phyloP scores from a whole-genome alignment of 1,140 invertebrate genomes.

The Cydia pomonella region DNA sequence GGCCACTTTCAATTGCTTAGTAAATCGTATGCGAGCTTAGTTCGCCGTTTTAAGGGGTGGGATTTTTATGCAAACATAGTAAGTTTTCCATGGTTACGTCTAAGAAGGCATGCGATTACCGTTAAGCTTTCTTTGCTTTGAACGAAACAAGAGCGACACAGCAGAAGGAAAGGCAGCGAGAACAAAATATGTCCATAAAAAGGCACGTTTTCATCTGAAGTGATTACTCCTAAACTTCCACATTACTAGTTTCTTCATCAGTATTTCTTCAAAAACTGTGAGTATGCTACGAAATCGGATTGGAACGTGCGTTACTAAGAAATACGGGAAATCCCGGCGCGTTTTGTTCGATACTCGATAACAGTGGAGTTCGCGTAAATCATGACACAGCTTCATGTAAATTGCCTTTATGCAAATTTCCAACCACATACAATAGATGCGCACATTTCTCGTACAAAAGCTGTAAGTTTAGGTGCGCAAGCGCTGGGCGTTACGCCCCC shows the following conservation, averaged over 20 bases:
- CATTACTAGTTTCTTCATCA: not conserved
- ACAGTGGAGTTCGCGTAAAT: not conserved
- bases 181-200: too few species aligned
- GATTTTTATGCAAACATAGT: not conserved
- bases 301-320: not conserved
- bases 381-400: slow-evolving; percentile 11
- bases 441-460: slow-evolving; percentile 40
- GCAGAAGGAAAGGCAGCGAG: not conserved
- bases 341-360: not conserved
- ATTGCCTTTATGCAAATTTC: slow-evolving; percentile 22
- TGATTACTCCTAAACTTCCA: not conserved
- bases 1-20: slow-evolving; percentile 75
- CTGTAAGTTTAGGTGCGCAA: slow-evolving; percentile 55
- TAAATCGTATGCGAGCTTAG: slow-evolving; percentile 61
- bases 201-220: not conserved
- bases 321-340: not conserved
- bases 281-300: not conserved
- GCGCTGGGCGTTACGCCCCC: slow-evolving; percentile 70
- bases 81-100: not conserved
- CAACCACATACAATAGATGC: slow-evolving; percentile 21
- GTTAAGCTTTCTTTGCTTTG: not conserved
- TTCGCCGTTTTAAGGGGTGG: slow-evolving; percentile 30
- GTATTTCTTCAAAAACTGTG: not conserved
- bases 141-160: not conserved
- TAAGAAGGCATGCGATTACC: not conserved